These are phyloP conservation scores for Drosophila busckii DNA, from an alignment of 1,140 invertebrate genomes.

Conservation along the genomic window DNA sequence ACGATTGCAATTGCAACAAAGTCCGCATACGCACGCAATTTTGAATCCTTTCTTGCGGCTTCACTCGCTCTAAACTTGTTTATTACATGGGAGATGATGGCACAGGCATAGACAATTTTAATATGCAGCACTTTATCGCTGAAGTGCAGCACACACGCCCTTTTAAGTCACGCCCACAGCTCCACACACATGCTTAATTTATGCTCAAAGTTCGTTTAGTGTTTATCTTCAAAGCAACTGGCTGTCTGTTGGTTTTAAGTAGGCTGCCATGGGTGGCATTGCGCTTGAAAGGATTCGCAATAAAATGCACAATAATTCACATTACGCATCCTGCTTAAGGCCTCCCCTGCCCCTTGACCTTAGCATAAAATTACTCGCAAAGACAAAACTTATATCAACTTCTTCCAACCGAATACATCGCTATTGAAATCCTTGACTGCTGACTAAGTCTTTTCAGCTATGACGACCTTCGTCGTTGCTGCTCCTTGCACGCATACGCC, in stretches of 20 bases:
- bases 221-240: slow-evolving; percentile 23
- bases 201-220: slow-evolving; percentile 36
- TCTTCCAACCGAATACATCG: slow-evolving; percentile 48
- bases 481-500: no score
- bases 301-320: slow-evolving; percentile 70
- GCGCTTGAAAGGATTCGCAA: slow-evolving; percentile 47
- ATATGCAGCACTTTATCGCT: slow-evolving; percentile 53
- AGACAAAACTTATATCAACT: slow-evolving; percentile 34
- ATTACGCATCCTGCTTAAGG: slow-evolving; percentile 50
- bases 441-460: slow-evolving; percentile 13
- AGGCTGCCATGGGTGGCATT: background rate
- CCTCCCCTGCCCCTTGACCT: background rate
- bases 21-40: slow-evolving; percentile 25
- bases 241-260: background rate
- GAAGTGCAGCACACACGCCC: slow-evolving; percentile 30
- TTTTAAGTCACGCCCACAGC: background rate
- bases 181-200: slow-evolving; percentile 62
- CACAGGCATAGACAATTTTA: slow-evolving; percentile 42
- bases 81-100: no score
- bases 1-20: slow-evolving; percentile 30
- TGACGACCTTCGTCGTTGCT: slow-evolving; percentile 7
- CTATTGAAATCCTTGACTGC: slow-evolving; percentile 7
- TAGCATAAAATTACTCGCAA: background rate
- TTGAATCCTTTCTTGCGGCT: slow-evolving; percentile 37
- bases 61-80: no score